Conservation (phyloP, 2,113 vertebrate genomes). For the Oncorhynchus mykiss region DNA sequence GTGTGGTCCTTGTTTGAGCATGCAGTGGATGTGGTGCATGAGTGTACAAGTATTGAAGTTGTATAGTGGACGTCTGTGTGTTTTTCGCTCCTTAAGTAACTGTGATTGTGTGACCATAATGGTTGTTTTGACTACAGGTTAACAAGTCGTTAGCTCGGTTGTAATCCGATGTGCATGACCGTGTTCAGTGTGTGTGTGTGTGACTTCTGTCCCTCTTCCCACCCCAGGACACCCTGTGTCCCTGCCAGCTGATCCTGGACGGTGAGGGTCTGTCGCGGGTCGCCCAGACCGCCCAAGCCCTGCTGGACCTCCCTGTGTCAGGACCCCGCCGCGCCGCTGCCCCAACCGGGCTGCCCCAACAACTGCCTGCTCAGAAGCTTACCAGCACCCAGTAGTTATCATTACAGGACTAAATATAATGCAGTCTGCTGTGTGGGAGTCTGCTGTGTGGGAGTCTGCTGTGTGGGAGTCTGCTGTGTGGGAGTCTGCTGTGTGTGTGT, state of each 20-base stretch:
- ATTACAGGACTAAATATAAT: too few species aligned
- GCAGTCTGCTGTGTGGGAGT: too few species aligned
- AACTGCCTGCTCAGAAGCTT: conserved; percentile 1
- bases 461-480: too few species aligned
- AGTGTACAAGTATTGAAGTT: too few species aligned
- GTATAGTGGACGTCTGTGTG: too few species aligned
- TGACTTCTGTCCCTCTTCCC: neutral
- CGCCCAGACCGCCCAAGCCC: conserved; percentile 68
- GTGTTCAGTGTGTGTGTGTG: too few species aligned
- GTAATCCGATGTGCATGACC: neutral
- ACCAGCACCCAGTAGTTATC: neutral
- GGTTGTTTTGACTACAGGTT: too few species aligned
- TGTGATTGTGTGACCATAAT: neutral
- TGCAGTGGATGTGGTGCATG: too few species aligned
- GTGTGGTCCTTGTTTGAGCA: too few species aligned
- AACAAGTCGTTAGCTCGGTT: neutral
- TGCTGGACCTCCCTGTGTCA: conserved; percentile 61
- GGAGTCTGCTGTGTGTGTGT: neutral
- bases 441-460: too few species aligned
- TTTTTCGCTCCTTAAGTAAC: neutral
- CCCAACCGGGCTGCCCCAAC: neutral
- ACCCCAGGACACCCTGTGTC: conserved; percentile 76
- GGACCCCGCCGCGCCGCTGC: conserved; percentile 16
- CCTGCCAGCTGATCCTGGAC: conserved; percentile 77
- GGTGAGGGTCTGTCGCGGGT: conserved; percentile 78